phyloP scores from a whole-genome alignment of 2,113 vertebrate species.

The Forbesichthys agassizii region DNA sequence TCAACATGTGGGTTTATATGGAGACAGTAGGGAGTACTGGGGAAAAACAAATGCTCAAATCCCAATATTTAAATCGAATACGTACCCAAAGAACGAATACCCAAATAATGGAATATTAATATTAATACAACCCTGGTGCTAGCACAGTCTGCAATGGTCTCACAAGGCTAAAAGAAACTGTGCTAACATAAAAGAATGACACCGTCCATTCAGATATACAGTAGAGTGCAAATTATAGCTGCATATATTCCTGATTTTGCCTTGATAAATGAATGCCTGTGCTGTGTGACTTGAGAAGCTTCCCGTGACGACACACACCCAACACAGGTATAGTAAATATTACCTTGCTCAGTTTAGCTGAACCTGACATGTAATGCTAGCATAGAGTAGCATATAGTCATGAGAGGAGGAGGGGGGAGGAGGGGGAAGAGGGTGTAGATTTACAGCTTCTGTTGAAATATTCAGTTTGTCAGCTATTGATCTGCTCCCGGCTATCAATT shows the following conservation, averaged over 20 bases:
- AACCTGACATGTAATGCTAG: background rate
- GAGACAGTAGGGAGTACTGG: too few relatives aligned
- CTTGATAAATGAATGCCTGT: background rate
- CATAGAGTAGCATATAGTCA: background rate
- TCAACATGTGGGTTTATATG: too few relatives aligned
- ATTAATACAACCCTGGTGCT: too few relatives aligned
- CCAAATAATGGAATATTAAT: too few relatives aligned
- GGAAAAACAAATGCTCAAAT: too few relatives aligned
- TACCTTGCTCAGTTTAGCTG: background rate
- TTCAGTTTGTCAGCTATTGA: conserved; percentile 14
- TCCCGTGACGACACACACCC: background rate
- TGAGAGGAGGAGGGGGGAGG: background rate
- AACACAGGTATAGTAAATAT: background rate
- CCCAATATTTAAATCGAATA: too few relatives aligned
- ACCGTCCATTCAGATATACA: too few relatives aligned
- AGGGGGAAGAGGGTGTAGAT: background rate
- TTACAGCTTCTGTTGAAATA: background rate
- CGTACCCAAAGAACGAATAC: too few relatives aligned
- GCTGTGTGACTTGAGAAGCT: background rate
- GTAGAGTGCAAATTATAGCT: background rate
- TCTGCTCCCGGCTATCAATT: conserved; percentile 14
- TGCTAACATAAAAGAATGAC: too few relatives aligned
- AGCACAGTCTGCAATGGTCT: too few relatives aligned
- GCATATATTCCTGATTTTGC: background rate
- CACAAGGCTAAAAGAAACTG: too few relatives aligned